These are phyloP conservation scores for Achatina immaculata DNA, from an alignment of 1,140 invertebrate genomes.

Conservation along the genomic window DNA sequence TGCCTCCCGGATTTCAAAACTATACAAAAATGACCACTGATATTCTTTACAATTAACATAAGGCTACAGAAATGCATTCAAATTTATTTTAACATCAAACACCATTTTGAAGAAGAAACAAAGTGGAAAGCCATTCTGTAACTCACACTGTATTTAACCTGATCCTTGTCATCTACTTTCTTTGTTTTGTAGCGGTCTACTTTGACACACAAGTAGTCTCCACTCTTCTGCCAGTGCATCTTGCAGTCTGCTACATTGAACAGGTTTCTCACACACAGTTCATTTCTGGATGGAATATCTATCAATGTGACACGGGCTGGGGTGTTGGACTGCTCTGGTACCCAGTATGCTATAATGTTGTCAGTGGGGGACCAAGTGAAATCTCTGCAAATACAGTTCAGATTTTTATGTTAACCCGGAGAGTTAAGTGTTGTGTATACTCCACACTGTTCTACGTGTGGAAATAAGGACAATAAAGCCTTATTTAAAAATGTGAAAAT, in stretches of 20 bases:
- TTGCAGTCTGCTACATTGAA: conserved; percentile 98
- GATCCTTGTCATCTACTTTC: conserved; percentile 84
- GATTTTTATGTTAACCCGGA: no score
- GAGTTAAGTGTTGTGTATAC: no score
- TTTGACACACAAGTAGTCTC: conserved; percentile 97
- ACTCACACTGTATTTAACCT: conserved; percentile 87
- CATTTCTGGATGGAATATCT: conserved; percentile 81
- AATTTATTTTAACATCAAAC: no score
- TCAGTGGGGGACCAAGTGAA: conserved; percentile 99
- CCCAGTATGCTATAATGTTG: conserved; percentile 97
- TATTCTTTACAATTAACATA: no score
- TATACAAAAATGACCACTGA: no score
- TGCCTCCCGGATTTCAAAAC: no score
- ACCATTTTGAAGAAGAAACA: neutral
- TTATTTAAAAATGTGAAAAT: neutral
- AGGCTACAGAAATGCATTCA: no score
- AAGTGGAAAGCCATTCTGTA: neutral
- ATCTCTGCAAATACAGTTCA: conserved; percentile 77
- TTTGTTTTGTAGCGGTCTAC: conserved; percentile 97
- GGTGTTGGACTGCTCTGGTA: conserved; percentile 87
- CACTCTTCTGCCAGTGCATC: conserved; percentile 99
- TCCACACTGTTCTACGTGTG: no score
- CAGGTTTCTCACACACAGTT: conserved; percentile 95
- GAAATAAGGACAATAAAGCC: neutral
- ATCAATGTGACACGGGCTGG: conserved; percentile 74